Conservation (phyloP, 35 echinoderm and acorn worm genomes). For the Hemicentrotus pulcherrimus region DNA sequence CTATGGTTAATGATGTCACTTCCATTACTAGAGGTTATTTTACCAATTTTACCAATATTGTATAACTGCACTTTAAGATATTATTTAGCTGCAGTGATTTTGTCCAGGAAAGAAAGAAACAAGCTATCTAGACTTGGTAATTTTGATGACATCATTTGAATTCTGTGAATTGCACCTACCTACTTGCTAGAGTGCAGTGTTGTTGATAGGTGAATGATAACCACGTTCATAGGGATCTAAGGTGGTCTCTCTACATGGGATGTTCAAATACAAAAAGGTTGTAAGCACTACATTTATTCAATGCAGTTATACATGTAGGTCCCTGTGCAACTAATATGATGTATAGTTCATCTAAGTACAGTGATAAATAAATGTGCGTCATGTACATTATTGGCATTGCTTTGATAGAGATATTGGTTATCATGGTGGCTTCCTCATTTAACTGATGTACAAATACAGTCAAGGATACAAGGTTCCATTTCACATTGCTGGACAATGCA, state of each 20-base stretch:
- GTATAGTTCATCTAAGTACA: neutral
- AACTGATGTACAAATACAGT: neutral
- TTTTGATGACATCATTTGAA: too few relatives aligned
- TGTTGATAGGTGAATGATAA: neutral
- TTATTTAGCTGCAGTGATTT: too few relatives aligned
- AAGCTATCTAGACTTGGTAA: too few relatives aligned
- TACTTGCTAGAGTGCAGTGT: neutral
- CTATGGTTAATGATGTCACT: too few relatives aligned
- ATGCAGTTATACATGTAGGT: neutral
- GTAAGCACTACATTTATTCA: neutral
- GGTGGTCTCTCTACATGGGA: neutral
- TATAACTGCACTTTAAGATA: too few relatives aligned
- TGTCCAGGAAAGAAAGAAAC: too few relatives aligned
- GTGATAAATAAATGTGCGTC: neutral
- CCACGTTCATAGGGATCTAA: neutral
- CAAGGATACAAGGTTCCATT: neutral
- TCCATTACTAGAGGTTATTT: too few relatives aligned
- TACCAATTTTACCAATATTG: too few relatives aligned
- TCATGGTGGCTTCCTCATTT: neutral
- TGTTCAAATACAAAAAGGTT: neutral
- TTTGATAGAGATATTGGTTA: neutral
- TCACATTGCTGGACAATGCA: too few relatives aligned
- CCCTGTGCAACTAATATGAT: neutral
- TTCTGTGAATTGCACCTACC: neutral
- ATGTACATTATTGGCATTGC: neutral